These are phyloP conservation scores for Petrocephalus schoutedeni DNA, from an alignment of 2,797 vertebrate genomes.

Conservation along the genomic window DNA sequence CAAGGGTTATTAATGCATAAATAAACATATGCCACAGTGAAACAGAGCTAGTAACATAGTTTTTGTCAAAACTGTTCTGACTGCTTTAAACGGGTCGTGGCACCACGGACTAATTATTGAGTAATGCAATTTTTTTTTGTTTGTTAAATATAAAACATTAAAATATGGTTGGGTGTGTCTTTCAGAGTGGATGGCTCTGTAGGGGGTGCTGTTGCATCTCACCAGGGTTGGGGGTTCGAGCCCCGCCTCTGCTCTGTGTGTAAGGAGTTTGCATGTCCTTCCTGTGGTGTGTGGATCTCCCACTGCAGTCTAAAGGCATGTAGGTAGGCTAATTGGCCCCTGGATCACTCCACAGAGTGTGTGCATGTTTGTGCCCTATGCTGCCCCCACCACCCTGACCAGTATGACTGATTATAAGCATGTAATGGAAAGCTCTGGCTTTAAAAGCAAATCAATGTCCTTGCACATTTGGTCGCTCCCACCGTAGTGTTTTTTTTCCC, in stretches of 20 bases:
- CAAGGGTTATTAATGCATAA: background rate
- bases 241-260: background rate
- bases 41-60: background rate
- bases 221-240: background rate
- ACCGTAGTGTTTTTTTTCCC: background rate
- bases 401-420: background rate
- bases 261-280: background rate
- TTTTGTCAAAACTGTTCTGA: background rate
- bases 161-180: background rate
- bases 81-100: background rate
- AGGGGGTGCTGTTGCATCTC: background rate
- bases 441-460: background rate
- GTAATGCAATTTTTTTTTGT: background rate
- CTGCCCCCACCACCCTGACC: background rate
- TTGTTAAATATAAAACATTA: background rate
- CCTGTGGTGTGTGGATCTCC: background rate
- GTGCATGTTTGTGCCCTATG: background rate
- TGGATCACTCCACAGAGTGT: background rate
- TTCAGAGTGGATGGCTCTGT: background rate
- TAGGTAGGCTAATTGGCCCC: background rate
- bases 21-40: conserved; percentile 12
- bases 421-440: background rate
- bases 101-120: background rate
- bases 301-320: background rate
- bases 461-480: background rate